Evolutionary conservation across 2,113 vertebrate species (phyloP).

Genomic region (Aix galericulata): DNA sequence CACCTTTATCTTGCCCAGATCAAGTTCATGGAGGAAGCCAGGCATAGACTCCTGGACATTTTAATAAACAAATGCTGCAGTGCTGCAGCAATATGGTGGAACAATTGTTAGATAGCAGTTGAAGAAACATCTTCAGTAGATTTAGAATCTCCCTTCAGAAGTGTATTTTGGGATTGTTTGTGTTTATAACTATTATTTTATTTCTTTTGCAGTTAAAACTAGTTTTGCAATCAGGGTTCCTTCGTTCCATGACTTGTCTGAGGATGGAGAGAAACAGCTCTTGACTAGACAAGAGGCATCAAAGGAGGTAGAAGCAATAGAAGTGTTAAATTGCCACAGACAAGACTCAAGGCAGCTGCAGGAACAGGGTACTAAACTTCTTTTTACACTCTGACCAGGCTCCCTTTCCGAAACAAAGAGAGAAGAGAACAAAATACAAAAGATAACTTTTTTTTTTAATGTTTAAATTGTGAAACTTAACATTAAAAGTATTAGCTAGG

Average conservation of each 20-base stretch:
- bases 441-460: not conserved
- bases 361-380: not conserved
- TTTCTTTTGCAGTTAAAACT: not conserved
- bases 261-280: not conserved
- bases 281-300: not conserved
- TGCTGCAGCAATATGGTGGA: not conserved
- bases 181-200: not conserved
- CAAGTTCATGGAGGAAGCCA: not conserved
- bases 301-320: not conserved
- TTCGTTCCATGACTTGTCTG: not conserved
- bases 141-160: not conserved
- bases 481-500: not conserved
- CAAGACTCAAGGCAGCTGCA: not conserved
- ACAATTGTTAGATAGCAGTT: not conserved
- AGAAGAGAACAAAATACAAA: too few relatives aligned
- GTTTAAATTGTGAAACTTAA: not conserved
- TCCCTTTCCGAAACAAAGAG: not conserved
- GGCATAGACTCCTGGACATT: not conserved
- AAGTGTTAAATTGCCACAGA: not conserved
- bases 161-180: not conserved
- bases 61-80: constrained; percentile 1
- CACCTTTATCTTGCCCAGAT: not conserved
- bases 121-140: not conserved
- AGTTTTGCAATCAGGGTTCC: not conserved
- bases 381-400: not conserved